Evolutionary conservation across 2,888 invertebrate genomes (phyloP), one percentile per base, ranked within the genome.

Genomic region (Drosophila mulleri): DNA sequence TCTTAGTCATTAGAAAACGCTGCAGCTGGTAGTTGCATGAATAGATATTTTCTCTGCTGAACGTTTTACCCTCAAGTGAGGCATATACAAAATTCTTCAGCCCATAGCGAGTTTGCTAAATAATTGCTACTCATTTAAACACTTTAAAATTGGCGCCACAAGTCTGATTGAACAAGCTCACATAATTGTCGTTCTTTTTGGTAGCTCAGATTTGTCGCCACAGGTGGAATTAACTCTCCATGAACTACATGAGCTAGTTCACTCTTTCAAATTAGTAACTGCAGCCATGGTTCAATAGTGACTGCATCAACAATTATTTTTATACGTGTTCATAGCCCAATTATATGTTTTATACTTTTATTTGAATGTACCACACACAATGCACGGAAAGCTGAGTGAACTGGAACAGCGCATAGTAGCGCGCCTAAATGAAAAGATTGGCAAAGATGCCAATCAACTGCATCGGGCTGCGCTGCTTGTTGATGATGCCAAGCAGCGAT

Each of bases 351-450:
- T 56, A 45, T 18, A 14, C 60, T 45, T 29, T 53, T 42, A 60
- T 63, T 76, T 83, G 61, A 80, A 89, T 84, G 76, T 26, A 4
- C 18, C 32, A 18, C 45, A 50, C 39, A 83, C 56, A 69, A 88
- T 88, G 86, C 79, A 81, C 47, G 72, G 69, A 47, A 88, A 91
- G 78, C 77, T 82, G 20, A 86, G 78, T 62, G 80, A 82, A 57
- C 69, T 91, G 65, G 91, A 93, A 65, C 75, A 89, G 50, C 88
- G 92, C 73, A 92, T 95, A 23, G 92, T 94, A 47, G 88, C 93
- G 48, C 94, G 93, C 73, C 92, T 95, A 26, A 94, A 95, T 77
- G 89, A 92, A 37, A 93, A 94, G 85, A 93, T 95, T 52, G 95
- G 94, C 26, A 93, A 92, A 14, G 94, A 94, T 86, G 92, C 94